These are phyloP conservation scores for Lomographa bimaculata DNA, from an alignment of 2,888 invertebrate species.

Conservation along the genomic window DNA sequence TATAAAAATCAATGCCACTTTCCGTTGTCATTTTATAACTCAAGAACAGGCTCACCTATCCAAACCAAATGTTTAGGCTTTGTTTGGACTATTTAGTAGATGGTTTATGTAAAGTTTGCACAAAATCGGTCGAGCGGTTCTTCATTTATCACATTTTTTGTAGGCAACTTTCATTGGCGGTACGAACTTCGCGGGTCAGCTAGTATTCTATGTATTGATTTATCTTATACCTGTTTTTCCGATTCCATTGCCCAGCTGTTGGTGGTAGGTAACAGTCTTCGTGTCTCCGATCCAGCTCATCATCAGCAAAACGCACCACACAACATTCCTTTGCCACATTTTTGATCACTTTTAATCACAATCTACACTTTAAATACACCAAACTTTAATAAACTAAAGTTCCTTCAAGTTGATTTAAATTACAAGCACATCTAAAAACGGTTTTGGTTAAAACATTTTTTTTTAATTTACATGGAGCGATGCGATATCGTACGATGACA, in stretches of 20 bases:
- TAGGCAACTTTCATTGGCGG: too few species aligned
- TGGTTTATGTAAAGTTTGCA: too few species aligned
- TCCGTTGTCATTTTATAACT: too few species aligned
- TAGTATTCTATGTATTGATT: too few species aligned
- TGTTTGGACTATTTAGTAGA: too few species aligned
- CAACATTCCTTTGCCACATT: conserved; percentile 59
- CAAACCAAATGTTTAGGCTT: too few species aligned
- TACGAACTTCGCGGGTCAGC: too few species aligned
- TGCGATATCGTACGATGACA: conserved; percentile 5
- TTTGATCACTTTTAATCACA: conserved; percentile 33
- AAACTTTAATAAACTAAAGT: not conserved
- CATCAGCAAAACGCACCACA: conserved; percentile 55
- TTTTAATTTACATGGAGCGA: not conserved
- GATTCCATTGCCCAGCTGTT: conserved; percentile 46
- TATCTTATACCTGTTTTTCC: conserved; percentile 41
- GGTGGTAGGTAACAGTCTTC: conserved; percentile 59
- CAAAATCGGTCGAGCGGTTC: too few species aligned
- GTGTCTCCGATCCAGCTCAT: conserved; percentile 64
- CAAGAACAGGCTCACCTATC: too few species aligned
- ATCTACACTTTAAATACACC: conserved; percentile 1
- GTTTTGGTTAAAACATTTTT: not conserved
- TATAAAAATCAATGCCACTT: too few species aligned
- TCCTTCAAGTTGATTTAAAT: not conserved
- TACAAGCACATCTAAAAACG: conserved; percentile 12
- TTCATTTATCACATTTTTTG: too few species aligned